These are phyloP conservation scores for Drosophila flavopinicola DNA, from an alignment of 2,888 invertebrate genomes.

Conservation along the genomic window DNA sequence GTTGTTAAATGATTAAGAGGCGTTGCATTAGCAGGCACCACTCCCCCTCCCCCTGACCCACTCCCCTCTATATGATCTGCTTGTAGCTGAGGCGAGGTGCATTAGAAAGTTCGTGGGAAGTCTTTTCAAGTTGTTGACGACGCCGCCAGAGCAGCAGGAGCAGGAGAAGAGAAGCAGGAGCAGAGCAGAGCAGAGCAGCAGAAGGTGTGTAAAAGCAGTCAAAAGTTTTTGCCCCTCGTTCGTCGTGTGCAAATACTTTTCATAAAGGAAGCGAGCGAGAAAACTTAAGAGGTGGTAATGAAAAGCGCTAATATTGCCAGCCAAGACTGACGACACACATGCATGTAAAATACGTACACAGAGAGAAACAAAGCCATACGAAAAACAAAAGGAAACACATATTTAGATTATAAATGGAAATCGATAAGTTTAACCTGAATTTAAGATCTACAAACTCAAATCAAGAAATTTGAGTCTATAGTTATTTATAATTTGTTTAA, in stretches of 20 bases:
- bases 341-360: not conserved
- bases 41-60: not conserved
- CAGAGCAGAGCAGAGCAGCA: too few relatives aligned
- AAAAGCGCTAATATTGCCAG: slow-evolving; percentile 72
- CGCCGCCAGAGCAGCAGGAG: slow-evolving; percentile 7
- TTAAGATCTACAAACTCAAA: too few relatives aligned
- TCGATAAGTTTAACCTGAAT: too few relatives aligned
- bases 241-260: slow-evolving; percentile 57
- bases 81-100: slow-evolving; percentile 36
- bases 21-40: slow-evolving; percentile 67
- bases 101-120: slow-evolving; percentile 81
- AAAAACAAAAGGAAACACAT: too few relatives aligned
- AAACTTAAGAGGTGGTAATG: slow-evolving; percentile 74
- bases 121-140: slow-evolving; percentile 51
- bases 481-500: too few relatives aligned
- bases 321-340: slow-evolving; percentile 21
- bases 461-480: too few relatives aligned
- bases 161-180: not conserved
- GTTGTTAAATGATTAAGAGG: slow-evolving; percentile 79
- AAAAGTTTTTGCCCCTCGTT: slow-evolving; percentile 56
- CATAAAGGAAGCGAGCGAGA: slow-evolving; percentile 65
- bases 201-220: slow-evolving; percentile 33
- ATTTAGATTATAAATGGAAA: too few relatives aligned
- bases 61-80: not conserved
- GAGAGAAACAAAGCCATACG: not conserved